phyloP scores from a whole-genome alignment of 2,888 invertebrate species.

The Mythimna loreyi region DNA sequence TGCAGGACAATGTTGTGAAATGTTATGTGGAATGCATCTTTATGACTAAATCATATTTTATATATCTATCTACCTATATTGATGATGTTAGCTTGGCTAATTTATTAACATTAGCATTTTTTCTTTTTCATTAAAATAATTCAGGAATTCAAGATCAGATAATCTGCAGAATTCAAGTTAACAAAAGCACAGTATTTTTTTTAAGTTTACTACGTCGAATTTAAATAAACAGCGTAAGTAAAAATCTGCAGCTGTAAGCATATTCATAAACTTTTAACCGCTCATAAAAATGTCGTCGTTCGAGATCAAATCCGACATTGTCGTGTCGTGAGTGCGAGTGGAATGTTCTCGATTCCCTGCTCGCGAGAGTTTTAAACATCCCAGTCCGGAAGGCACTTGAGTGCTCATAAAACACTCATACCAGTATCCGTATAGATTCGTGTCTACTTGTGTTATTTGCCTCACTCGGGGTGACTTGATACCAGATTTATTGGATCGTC shows the following conservation, averaged over 20 bases:
- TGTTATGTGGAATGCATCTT: not conserved
- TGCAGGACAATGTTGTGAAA: constrained; percentile 34
- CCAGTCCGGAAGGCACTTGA: constrained; percentile 82
- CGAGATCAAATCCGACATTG: constrained; percentile 83
- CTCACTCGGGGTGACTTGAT: constrained; percentile 67
- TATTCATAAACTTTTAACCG: constrained; percentile 82
- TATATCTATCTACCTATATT: not conserved
- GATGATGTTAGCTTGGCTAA: not conserved
- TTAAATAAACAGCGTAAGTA: constrained; percentile 57
- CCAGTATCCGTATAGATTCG: constrained; percentile 78
- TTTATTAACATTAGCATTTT: not conserved
- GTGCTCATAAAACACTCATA: constrained; percentile 88
- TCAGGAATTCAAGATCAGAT: constrained; percentile 3
- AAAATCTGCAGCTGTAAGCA: constrained; percentile 64
- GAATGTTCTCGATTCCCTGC: constrained; percentile 77
- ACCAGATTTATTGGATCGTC: constrained; percentile 63
- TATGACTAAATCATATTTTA: constrained; percentile 8
- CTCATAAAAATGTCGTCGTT: constrained; percentile 76
- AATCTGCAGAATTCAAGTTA: not conserved
- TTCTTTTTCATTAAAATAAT: not conserved
- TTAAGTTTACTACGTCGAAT: constrained; percentile 14
- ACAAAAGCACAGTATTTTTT: not conserved
- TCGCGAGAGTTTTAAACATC: constrained; percentile 84
- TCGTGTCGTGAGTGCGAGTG: constrained; percentile 83
- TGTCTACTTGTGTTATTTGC: constrained; percentile 78